Percentiles rank a stretch among this genome's conserved stretches.
Conservation (phyloP, 2,888 invertebrate species). For the Cataglyphis livida region DNA sequence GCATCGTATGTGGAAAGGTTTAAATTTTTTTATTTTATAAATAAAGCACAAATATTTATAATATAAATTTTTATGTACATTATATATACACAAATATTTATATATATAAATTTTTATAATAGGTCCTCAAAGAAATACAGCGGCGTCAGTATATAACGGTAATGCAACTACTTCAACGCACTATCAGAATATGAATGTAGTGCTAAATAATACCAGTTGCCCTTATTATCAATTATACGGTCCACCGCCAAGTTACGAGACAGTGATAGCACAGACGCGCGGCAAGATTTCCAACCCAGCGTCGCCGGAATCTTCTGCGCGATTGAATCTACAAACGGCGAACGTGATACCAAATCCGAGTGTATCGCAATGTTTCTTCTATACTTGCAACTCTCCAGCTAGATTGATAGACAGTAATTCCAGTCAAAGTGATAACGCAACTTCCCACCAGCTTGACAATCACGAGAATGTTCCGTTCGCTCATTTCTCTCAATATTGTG, state of each 20-base stretch:
- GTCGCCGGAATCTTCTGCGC: constrained; percentile 77
- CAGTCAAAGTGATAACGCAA: constrained; percentile 61
- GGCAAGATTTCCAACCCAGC: constrained; percentile 80
- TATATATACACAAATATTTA: neutral
- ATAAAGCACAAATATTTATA: neutral
- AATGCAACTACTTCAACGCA: constrained; percentile 80
- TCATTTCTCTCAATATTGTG: constrained; percentile 71
- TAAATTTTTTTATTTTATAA: constrained; percentile 54
- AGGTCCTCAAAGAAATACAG: constrained; percentile 81
- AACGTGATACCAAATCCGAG: constrained; percentile 66
- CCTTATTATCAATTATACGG: constrained; percentile 86
- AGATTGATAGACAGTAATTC: constrained; percentile 59
- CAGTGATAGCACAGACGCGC: constrained; percentile 84
- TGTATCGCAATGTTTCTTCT: constrained; percentile 76
- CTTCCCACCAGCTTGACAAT: constrained; percentile 63
- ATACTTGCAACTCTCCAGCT: constrained; percentile 73
- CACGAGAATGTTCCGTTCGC: constrained; percentile 63
- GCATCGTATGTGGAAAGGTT: constrained; percentile 85
- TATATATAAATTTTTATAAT: neutral
- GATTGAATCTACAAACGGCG: constrained; percentile 53
- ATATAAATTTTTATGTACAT: neutral
- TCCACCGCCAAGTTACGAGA: constrained; percentile 86
- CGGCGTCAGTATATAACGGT: constrained; percentile 73
- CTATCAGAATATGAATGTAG: constrained; percentile 83
- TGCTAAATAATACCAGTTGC: constrained; percentile 83